Evolutionary conservation across 2,888 invertebrate species (phyloP).

Genomic region (Orchestes rusci): DNA sequence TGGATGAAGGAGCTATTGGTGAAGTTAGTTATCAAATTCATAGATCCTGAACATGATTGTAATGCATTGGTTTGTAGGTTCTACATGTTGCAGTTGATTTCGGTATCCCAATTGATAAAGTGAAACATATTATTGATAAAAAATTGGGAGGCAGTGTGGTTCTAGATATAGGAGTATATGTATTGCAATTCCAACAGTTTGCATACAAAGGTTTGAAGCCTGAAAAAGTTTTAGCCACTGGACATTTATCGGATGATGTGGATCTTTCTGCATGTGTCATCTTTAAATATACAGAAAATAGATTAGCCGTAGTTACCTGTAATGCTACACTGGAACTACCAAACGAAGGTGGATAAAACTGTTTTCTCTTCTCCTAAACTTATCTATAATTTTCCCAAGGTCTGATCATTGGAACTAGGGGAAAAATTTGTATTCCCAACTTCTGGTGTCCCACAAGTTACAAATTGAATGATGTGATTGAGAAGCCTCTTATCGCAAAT

Average conservation of each 20-base stretch:
- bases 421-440: constrained; percentile 53
- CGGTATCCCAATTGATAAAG: constrained; percentile 51
- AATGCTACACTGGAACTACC: constrained; percentile 39
- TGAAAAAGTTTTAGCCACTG: constrained; percentile 55
- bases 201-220: constrained; percentile 62
- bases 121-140: constrained; percentile 38
- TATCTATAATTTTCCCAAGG: no score
- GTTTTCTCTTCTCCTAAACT: no score
- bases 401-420: constrained; percentile 57
- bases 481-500: constrained; percentile 59
- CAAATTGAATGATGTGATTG: constrained; percentile 53
- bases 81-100: constrained; percentile 11
- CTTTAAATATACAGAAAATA: constrained; percentile 54
- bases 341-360: constrained; percentile 14
- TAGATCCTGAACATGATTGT: background rate
- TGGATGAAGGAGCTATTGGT: constrained; percentile 61
- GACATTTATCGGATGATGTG: constrained; percentile 59
- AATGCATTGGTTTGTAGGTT: constrained; percentile 8
- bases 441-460: constrained; percentile 71
- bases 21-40: constrained; percentile 44
- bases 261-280: constrained; percentile 60
- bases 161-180: constrained; percentile 69
- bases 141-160: constrained; percentile 64
- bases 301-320: constrained; percentile 55
- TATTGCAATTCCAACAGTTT: constrained; percentile 61